phyloP scores from a whole-genome alignment of 2,797 vertebrate genomes.

The Gobio occitaniae region DNA sequence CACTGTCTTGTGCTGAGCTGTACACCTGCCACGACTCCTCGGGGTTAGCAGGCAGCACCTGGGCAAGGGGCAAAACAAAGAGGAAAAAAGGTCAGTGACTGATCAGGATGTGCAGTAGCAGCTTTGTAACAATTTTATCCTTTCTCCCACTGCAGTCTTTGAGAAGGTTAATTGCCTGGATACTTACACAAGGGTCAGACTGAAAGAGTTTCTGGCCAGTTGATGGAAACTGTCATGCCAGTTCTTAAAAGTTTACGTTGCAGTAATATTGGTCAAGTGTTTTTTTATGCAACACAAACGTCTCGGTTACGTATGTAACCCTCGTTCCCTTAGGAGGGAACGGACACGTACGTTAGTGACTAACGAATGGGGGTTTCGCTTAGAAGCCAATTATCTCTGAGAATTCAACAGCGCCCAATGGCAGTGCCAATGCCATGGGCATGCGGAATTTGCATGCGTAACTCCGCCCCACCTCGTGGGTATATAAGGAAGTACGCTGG shows the following conservation, averaged over 20 bases:
- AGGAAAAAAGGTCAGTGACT: slow-evolving; percentile 42
- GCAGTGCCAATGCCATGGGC: too few relatives aligned
- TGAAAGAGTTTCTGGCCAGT: slow-evolving; percentile 5
- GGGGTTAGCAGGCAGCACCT: slow-evolving; percentile 93
- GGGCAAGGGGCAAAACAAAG: slow-evolving; percentile 55
- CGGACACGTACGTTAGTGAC: too few relatives aligned
- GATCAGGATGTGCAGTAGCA: background rate
- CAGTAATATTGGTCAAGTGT: background rate
- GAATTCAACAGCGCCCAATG: too few relatives aligned
- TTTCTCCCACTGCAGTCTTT: background rate
- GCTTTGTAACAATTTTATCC: slow-evolving; percentile 11
- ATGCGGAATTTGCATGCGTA: too few relatives aligned
- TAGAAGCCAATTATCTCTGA: too few relatives aligned
- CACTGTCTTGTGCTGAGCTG: slow-evolving; percentile 97
- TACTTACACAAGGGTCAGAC: slow-evolving; percentile 4
- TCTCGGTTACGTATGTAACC: too few relatives aligned
- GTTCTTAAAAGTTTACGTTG: background rate
- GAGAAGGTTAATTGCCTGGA: slow-evolving; percentile 5
- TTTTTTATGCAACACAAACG: background rate
- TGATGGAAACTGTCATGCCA: background rate
- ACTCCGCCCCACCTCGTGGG: too few relatives aligned
- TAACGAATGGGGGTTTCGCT: too few relatives aligned
- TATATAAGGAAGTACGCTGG: too few relatives aligned
- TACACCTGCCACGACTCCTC: slow-evolving; percentile 98
- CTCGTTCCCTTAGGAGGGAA: too few relatives aligned